phyloP scores from a whole-genome alignment of 1,140 invertebrate genomes.

The Chelonus insularis region DNA sequence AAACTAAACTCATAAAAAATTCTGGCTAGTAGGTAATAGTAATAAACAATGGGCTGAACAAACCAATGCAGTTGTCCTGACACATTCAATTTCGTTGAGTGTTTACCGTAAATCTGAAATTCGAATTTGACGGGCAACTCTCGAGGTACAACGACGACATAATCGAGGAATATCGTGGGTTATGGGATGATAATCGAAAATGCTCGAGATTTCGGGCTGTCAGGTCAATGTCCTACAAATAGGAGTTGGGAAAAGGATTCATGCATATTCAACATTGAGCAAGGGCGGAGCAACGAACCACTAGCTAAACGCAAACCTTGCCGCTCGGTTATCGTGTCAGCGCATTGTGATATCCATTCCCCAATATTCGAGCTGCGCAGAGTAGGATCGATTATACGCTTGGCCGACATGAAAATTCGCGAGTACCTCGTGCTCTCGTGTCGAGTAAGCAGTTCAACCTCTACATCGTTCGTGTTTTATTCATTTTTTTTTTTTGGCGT shows the following conservation, averaged over 20 bases:
- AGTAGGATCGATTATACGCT: constrained; percentile 21
- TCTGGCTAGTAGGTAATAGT: too few relatives aligned
- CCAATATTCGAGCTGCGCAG: constrained; percentile 16
- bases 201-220: constrained; percentile 15
- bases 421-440: not conserved
- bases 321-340: constrained; percentile 22
- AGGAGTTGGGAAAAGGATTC: constrained; percentile 19
- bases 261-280: constrained; percentile 19
- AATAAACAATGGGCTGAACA: too few relatives aligned
- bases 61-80: not conserved
- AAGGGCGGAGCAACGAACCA: not conserved
- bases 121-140: constrained; percentile 8
- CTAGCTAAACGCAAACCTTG: constrained; percentile 18
- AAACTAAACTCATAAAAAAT: too few relatives aligned
- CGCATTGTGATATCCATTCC: constrained; percentile 21
- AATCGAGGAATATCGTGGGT: constrained; percentile 14
- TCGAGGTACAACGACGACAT: not conserved
- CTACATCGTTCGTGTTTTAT: not conserved
- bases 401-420: constrained; percentile 19
- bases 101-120: constrained; percentile 17
- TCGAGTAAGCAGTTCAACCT: constrained; percentile 4
- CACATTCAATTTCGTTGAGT: constrained; percentile 20
- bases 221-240: constrained; percentile 20
- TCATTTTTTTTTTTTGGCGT: constrained; percentile 6
- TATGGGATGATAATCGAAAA: constrained; percentile 21